Conservation (phyloP, 2,888 invertebrate genomes). For the Pteria penguin region DNA sequence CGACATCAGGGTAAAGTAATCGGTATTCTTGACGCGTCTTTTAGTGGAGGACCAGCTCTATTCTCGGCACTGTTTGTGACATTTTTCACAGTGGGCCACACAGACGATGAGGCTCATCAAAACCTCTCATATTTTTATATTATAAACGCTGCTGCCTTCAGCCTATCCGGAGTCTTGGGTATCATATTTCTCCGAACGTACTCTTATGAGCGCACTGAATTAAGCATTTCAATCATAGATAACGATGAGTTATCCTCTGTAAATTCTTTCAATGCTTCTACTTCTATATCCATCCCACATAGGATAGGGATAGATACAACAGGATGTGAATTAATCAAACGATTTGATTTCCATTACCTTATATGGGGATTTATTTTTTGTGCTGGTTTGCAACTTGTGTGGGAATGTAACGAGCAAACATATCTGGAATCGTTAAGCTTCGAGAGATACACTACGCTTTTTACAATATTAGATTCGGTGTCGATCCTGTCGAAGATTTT, state of each 20-base stretch:
- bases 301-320: constrained; percentile 50
- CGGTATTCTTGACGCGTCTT: constrained; percentile 65
- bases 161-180: constrained; percentile 56
- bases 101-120: constrained; percentile 61
- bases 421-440: constrained; percentile 66
- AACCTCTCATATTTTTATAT: constrained; percentile 67
- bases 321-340: constrained; percentile 54
- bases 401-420: constrained; percentile 64
- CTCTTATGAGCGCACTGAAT: neutral
- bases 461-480: constrained; percentile 64
- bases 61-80: constrained; percentile 58
- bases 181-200: neutral
- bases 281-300: too few species aligned
- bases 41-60: constrained; percentile 67
- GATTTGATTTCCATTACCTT: constrained; percentile 66
- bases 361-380: constrained; percentile 68
- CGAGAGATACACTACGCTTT: constrained; percentile 60
- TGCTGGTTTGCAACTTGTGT: constrained; percentile 66
- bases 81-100: constrained; percentile 57
- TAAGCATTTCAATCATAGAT: constrained; percentile 15
- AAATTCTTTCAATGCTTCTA: too few species aligned
- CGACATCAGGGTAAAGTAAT: constrained; percentile 67
- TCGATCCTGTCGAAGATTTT: constrained; percentile 63
- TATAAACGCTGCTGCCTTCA: constrained; percentile 57
- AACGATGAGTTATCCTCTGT: constrained; percentile 13